Evolutionary conservation across 1,140 invertebrate genomes (phyloP), one percentile per base, ranked within the genome.

Genomic region (Laupala kohalensis): DNA sequence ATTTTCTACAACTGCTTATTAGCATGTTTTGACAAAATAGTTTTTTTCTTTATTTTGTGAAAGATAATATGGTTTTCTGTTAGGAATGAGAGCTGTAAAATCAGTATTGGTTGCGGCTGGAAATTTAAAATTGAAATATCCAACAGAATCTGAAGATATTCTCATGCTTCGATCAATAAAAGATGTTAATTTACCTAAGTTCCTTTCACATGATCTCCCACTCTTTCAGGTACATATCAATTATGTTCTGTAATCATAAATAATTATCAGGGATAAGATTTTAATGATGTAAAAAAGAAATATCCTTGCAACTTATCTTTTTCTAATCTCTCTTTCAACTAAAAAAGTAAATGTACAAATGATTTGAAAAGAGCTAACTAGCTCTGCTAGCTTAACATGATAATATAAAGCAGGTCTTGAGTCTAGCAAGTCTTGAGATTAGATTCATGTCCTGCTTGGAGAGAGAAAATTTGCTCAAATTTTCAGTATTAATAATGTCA

Each of bases 121-220:
- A 2, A 93, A 92, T 63, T 80, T 96, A n/a, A 94, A 96, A 80
- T 80, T 97, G 9, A 91, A 92, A 71, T 95, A 94, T 81, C 92
- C 93, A 0, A 87, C 94, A 63, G 91, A 92, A 78, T 84, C 86
- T 70, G 92, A 93, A 81, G 90, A 93, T 76, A 89, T 92, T 64
- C 83, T 94, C 23, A 87, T 96, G 71, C 77, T 96, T 70, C 84
- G 93, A 2, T 95, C 94, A 27, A 96, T 97, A 74, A 92, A 93
- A 76, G 94, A 97, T 80, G 92, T 98, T 5, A 98, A 98, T 82
- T 81, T 96, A 69, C 92, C 95, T 0, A 97, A 97, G 79, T 97
- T 97, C 79, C 82, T 97, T 19, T 88, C 86, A 75, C 88, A 91
- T 75, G 95, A 97, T 80, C 85, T 96, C 30, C 93, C 93, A 0